A percentile compares a stretch with the other conserved stretches of the same genome.
Evolutionary conservation across 2,888 invertebrate species (phyloP).

Genomic region (Callyntrura guangdongensis): DNA sequence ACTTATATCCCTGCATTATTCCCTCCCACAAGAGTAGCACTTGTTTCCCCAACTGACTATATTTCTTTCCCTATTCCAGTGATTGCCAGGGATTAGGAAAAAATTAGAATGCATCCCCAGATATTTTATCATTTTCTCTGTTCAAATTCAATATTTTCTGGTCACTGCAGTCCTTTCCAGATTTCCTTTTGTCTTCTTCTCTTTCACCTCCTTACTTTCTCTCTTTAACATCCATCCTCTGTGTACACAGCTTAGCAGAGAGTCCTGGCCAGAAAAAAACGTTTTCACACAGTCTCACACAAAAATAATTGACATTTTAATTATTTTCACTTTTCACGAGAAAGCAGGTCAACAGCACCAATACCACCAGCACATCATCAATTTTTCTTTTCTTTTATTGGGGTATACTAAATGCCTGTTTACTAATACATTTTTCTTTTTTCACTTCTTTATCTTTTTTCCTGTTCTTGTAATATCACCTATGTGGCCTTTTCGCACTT

Average conservation of each 20-base stretch:
- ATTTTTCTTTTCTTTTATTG: slow-evolving; percentile 6
- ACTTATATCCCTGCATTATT: no score
- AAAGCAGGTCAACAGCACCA: slow-evolving; percentile 45
- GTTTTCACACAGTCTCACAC: background rate
- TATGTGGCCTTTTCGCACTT: slow-evolving; percentile 42
- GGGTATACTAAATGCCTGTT: background rate
- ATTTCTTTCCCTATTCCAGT: no score
- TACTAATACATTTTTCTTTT: background rate
- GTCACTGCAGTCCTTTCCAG: no score
- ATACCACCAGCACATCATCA: background rate
- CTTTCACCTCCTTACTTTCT: no score
- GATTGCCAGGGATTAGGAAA: no score
- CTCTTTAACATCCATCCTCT: background rate
- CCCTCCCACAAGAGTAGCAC: no score
- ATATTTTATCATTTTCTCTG: no score
- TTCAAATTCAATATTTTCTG: no score
- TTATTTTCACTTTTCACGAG: background rate
- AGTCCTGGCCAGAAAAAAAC: no score
- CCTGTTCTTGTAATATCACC: slow-evolving; percentile 3
- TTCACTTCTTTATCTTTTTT: background rate
- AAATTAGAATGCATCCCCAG: no score
- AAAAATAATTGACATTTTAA: slow-evolving; percentile 16
- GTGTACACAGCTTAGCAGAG: background rate
- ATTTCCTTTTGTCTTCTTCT: background rate
- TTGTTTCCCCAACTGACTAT: no score